A percentile compares a stretch with the other conserved stretches of the same genome.
These are phyloP conservation scores for Dicyrtoma fusca DNA, from an alignment of 2,888 invertebrate genomes.

Conservation along the genomic window DNA sequence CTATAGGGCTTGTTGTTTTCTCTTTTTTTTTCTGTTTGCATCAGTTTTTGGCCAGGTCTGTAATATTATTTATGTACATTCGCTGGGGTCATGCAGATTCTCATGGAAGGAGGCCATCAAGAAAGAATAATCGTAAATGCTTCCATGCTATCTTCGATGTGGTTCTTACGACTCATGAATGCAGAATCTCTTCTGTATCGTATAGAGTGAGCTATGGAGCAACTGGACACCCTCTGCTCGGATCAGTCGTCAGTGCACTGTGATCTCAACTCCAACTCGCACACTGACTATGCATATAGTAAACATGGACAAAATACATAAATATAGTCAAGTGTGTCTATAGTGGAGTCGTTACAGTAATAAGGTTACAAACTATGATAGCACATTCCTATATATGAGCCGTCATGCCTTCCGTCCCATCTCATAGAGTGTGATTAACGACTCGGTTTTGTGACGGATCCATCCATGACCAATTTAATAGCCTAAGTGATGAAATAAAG, in stretches of 20 bases:
- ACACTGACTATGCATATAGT: not conserved
- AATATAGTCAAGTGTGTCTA: no score
- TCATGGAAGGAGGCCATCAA: constrained; percentile 13
- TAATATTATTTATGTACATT: not conserved
- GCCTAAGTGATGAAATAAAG: constrained; percentile 38
- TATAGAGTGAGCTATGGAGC: not conserved
- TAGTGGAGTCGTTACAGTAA: no score
- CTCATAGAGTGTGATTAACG: constrained; percentile 42
- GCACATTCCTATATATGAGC: no score
- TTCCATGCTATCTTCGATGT: not conserved
- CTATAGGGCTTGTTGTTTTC: constrained; percentile 1
- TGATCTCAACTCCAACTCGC: not conserved
- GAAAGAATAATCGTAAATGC: constrained; percentile 6
- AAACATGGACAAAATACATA: no score
- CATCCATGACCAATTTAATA: constrained; percentile 46
- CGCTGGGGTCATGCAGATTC: not conserved
- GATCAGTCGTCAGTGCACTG: not conserved
- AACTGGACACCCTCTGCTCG: constrained; percentile 17
- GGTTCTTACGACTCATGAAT: not conserved
- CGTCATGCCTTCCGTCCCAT: constrained; percentile 13
- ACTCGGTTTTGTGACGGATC: constrained; percentile 31
- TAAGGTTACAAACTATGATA: no score
- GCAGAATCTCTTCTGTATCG: not conserved
- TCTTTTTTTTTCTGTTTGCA: constrained; percentile 16
- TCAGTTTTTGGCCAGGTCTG: constrained; percentile 16